These are phyloP conservation scores for Melanostoma scalare DNA, from an alignment of 2,888 invertebrate species.

Conservation along the genomic window DNA sequence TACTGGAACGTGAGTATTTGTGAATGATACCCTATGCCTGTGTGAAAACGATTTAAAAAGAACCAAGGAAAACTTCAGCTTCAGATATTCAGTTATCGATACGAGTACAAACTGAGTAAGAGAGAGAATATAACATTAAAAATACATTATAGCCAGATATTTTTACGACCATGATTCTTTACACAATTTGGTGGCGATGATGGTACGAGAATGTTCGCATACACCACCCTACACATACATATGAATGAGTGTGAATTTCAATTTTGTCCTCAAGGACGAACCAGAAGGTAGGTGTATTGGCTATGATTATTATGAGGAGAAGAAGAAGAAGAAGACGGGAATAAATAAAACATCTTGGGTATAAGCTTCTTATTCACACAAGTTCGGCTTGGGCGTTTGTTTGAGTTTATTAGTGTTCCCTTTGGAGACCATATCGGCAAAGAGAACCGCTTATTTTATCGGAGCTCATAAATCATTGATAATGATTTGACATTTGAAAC, in stretches of 20 bases:
- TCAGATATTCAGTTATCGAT: constrained; percentile 17
- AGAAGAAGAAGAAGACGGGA: not conserved
- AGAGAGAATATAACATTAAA: constrained; percentile 49
- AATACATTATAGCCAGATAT: constrained; percentile 60
- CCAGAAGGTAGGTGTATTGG: not conserved
- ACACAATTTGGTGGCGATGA: constrained; percentile 6
- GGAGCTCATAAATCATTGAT: constrained; percentile 57
- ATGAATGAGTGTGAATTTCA: constrained; percentile 9
- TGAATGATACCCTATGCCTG: too few relatives aligned
- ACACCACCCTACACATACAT: not conserved
- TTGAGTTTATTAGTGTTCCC: constrained; percentile 2
- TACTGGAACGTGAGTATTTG: too few relatives aligned
- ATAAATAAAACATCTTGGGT: constrained; percentile 16
- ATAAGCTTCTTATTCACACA: not conserved
- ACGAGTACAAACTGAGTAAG: constrained; percentile 2
- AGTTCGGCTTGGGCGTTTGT: not conserved
- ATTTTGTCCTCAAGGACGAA: constrained; percentile 2
- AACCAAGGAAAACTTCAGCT: not conserved
- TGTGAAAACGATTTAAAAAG: not conserved
- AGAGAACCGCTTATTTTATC: constrained; percentile 17
- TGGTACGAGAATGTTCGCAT: not conserved
- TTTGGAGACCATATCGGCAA: not conserved
- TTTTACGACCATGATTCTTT: constrained; percentile 42
- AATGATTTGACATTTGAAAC: constrained; percentile 50
- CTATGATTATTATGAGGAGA: not conserved